phyloP scores from a whole-genome alignment of 2,797 vertebrate genomes.

The Chelon auratus region DNA sequence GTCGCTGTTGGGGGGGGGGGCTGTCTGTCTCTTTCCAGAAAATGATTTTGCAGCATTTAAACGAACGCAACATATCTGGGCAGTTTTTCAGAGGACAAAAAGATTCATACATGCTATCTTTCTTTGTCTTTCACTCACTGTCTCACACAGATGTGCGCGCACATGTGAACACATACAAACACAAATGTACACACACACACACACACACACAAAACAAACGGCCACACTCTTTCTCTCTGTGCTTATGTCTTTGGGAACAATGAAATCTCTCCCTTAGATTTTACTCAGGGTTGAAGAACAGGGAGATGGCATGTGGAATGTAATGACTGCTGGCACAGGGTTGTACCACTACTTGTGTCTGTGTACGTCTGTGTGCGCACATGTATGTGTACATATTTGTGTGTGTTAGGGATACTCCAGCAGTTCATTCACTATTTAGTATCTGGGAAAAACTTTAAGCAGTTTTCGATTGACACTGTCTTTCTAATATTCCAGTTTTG shows the following conservation, averaged over 20 bases:
- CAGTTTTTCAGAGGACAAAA: constrained; percentile 62
- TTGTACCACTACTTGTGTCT: constrained; percentile 57
- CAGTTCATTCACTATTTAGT: constrained; percentile 46
- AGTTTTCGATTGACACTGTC: constrained; percentile 39
- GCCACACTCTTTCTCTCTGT: constrained; percentile 80
- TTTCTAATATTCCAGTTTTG: constrained; percentile 19
- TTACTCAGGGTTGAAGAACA: constrained; percentile 89
- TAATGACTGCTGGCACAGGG: constrained; percentile 58
- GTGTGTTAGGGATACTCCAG: constrained; percentile 54
- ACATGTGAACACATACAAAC: constrained; percentile 31
- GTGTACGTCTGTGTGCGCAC: constrained; percentile 64
- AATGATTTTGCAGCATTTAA: constrained; percentile 67
- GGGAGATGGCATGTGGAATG: constrained; percentile 79
- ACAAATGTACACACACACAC: constrained; percentile 47
- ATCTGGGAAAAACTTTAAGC: constrained; percentile 32
- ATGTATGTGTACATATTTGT: constrained; percentile 50
- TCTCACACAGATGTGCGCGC: constrained; percentile 19
- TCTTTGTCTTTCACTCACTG: constrained; percentile 40
- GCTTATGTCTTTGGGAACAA: constrained; percentile 82
- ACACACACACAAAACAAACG: constrained; percentile 40
- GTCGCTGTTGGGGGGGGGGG: constrained; percentile 53
- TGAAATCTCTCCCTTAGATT: constrained; percentile 87
- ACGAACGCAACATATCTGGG: constrained; percentile 57
- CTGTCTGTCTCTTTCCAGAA: constrained; percentile 56
- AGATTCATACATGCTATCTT: constrained; percentile 48